Evolutionary conservation across 2,797 vertebrate genomes (phyloP).

Genomic region (Cynodonichthys magdalenae): DNA sequence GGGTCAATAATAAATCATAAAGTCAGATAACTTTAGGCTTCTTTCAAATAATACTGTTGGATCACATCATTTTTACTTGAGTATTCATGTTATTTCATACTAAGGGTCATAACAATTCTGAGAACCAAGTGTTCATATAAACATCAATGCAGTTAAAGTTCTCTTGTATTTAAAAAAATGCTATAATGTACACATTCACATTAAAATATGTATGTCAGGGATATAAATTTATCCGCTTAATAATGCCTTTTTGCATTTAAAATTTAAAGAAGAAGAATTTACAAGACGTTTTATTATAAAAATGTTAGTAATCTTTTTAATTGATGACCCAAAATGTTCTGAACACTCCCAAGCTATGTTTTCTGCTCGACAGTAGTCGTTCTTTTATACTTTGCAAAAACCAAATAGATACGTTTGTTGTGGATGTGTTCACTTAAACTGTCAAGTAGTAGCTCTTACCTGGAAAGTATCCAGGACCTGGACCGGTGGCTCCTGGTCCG

Average conservation of each 20-base stretch:
- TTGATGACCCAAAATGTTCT: too few species aligned
- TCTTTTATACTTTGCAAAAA: background rate
- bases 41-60: conserved; percentile 1
- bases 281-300: background rate
- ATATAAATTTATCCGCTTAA: background rate
- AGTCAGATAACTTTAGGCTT: conserved; percentile 13
- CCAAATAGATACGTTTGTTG: conserved; percentile 41
- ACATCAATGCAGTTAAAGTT: too few species aligned
- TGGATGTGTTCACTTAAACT: conserved; percentile 21
- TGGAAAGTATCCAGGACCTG: conserved; percentile 75
- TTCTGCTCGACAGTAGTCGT: conserved; percentile 8
- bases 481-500: conserved; percentile 59
- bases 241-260: too few species aligned
- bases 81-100: background rate
- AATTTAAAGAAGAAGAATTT: background rate
- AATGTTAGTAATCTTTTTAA: too few species aligned
- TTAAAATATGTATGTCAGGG: background rate
- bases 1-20: conserved; percentile 17
- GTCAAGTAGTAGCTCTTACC: conserved; percentile 65
- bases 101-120: too few species aligned
- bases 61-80: background rate
- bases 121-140: background rate
- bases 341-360: too few species aligned
- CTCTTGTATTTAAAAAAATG: too few species aligned
- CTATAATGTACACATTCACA: background rate